Evolutionary conservation across 2,797 vertebrate genomes (phyloP).

Genomic region (Chloroceryle inda): DNA sequence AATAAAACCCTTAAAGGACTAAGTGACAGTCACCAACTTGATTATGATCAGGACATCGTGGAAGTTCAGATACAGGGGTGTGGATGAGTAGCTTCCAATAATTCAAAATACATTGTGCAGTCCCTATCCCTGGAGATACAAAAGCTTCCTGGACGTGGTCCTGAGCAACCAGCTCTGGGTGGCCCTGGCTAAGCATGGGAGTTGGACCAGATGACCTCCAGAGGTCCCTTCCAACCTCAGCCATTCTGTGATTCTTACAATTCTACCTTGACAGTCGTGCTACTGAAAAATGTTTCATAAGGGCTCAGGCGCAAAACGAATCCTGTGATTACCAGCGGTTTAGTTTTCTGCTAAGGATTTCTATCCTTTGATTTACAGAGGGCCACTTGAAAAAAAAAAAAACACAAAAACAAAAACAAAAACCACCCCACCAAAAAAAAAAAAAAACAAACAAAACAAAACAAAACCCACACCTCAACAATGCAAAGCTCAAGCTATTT

Average conservation of each 20-base stretch:
- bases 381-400: background rate
- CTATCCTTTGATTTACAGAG: background rate
- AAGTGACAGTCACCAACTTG: background rate
- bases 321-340: background rate
- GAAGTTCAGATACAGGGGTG: background rate
- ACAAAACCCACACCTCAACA: background rate
- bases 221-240: background rate
- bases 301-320: background rate
- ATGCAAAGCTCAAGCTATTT: background rate
- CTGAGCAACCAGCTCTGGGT: background rate
- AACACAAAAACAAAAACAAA: background rate
- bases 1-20: background rate
- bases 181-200: background rate
- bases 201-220: background rate
- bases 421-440: too few species aligned
- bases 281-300: background rate
- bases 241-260: background rate
- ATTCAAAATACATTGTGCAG: background rate
- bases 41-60: background rate
- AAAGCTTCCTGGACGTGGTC: background rate
- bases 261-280: background rate
- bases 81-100: background rate
- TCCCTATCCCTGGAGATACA: background rate
- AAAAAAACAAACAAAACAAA: too few species aligned
- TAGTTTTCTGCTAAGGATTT: background rate